Base-by-base conservation (phyloP, 2,113 vertebrate genomes). In the Corynorhinus townsendii region DNA sequence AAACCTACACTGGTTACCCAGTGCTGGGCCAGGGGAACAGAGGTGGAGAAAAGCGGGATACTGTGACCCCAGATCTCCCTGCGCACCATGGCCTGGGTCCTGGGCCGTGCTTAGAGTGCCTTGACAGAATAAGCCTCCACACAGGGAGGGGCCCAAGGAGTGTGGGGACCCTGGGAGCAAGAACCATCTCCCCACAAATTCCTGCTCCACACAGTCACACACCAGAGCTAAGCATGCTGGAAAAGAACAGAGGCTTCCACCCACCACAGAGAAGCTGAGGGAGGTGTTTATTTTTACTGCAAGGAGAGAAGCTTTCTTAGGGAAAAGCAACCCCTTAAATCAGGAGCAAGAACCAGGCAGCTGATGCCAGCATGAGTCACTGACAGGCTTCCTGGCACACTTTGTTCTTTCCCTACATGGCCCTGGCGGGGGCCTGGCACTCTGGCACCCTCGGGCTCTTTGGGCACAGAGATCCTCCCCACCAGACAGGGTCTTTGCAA, bases 31-130 rank as follows among this genome's bases (percentile, higher is more conserved):
- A 38, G 7, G 2, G 17, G 59, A 66, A 66, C 22, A 12, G 33
- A 8, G 26, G 45, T 8, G 6, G 43, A n/a, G 22, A 45, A 0
- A 1, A 45, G 5, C 1, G 24, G 47, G 30, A 30, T 28, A 40
- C 15, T 9, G 12, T 2, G 8, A 20, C 47, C 33, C 76, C 20
- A 6, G 11, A 49, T 26, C 7, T 35, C 30, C 38, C 38, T 0
- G 3, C 40, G 43, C 5, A 40, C 24, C 17, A 19, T 45, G 82
- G 35, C 54, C 33, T 2, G 5, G 5, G 24, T 19, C 30, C 71
- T 10, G 11, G 1, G 4, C 38, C 4, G 4, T 52, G 62, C 47
- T 38, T 6, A 0, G 33, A n/a, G 24, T 28, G 10, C 45, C 40
- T 0, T 5, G 62, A 30, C 5, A 43, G 20, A 0, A 43, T 35